Evolutionary conservation across 92 coral and sea anemone species (phyloP).

Genomic region (Paramuricea clavata): DNA sequence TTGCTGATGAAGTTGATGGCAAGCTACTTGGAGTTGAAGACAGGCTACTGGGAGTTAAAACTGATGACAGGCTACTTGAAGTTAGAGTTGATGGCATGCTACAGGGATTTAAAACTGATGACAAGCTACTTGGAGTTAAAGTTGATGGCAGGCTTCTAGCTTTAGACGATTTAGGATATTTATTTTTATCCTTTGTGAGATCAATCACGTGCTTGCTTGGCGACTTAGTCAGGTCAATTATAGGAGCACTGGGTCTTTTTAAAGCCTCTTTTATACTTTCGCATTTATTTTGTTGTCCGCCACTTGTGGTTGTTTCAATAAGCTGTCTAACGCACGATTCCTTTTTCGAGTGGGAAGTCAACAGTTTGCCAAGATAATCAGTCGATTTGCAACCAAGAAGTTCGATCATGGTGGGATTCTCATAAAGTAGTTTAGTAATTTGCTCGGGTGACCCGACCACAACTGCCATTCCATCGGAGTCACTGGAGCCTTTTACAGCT

Average conservation of each 20-base stretch:
- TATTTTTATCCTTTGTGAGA: constrained; percentile 26
- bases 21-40: background rate
- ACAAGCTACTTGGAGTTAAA: background rate
- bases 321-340: constrained; percentile 9
- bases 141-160: background rate
- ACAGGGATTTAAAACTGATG: background rate
- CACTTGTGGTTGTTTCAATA: background rate
- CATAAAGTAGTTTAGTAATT: constrained; percentile 35
- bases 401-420: constrained; percentile 43
- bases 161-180: background rate
- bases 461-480: constrained; percentile 28
- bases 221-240: constrained; percentile 6
- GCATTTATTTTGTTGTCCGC: background rate
- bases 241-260: background rate
- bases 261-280: constrained; percentile 7
- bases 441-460: constrained; percentile 51
- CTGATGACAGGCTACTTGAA: background rate
- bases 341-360: constrained; percentile 10
- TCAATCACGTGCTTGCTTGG: constrained; percentile 11
- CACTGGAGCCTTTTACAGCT: background rate
- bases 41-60: background rate
- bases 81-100: background rate
- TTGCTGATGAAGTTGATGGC: background rate
- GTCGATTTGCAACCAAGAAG: constrained; percentile 47
- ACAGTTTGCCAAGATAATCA: constrained; percentile 31